Percentiles rank a stretch among this genome's conserved stretches.
phyloP scores from a whole-genome alignment of 2,113 vertebrate species.

The Nyctereutes procyonoides region DNA sequence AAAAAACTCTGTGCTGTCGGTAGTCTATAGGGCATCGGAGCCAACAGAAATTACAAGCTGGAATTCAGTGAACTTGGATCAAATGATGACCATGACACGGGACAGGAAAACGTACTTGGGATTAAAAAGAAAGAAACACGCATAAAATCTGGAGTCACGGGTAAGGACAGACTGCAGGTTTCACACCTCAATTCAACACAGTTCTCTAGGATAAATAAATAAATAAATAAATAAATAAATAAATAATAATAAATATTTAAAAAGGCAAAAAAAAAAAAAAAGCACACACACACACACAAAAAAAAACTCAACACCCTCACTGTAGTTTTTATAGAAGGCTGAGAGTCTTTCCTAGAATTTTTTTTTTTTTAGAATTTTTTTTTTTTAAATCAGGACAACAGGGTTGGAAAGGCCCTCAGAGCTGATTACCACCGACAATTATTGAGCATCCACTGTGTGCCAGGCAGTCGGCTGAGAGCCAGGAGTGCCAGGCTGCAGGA shows the following conservation, averaged over 20 bases:
- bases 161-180: not conserved
- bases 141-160: not conserved
- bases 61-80: not conserved
- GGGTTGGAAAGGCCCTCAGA: not conserved
- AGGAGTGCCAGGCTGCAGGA: not conserved
- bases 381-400: too few relatives aligned
- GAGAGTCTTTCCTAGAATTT: not conserved
- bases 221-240: too few relatives aligned
- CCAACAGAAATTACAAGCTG: not conserved
- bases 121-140: not conserved
- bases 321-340: not conserved
- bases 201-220: not conserved
- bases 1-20: not conserved
- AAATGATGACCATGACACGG: not conserved
- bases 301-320: too few relatives aligned
- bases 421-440: not conserved
- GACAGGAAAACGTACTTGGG: not conserved
- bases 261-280: not conserved
- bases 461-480: not conserved
- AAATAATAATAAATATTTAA: too few relatives aligned
- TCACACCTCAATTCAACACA: not conserved
- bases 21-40: not conserved
- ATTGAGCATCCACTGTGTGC: not conserved
- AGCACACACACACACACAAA: too few relatives aligned
- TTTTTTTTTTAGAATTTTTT: not conserved